Percentiles rank a stretch among this genome's conserved stretches.
phyloP scores from a whole-genome alignment of 2,797 vertebrate species.

The Alfaro cultratus region DNA sequence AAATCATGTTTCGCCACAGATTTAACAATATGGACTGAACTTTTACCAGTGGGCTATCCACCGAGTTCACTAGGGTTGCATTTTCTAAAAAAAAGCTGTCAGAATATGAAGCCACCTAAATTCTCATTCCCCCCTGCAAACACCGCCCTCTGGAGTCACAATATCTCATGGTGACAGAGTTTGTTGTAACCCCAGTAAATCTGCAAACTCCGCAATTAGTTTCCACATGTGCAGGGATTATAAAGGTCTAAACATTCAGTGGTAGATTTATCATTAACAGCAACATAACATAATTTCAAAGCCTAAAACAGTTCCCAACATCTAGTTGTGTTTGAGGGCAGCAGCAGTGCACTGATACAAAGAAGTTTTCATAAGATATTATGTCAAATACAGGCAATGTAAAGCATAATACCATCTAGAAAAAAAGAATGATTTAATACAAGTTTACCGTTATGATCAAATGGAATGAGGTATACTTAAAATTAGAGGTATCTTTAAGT shows the following conservation, averaged over 20 bases:
- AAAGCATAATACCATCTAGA: neutral
- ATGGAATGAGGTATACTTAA: constrained; percentile 10
- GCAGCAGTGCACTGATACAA: constrained; percentile 12
- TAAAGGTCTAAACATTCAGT: neutral
- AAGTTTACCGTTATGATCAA: constrained; percentile 1
- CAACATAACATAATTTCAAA: constrained; percentile 2
- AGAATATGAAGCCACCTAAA: neutral
- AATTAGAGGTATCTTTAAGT: neutral
- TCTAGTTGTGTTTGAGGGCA: neutral
- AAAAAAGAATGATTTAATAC: constrained; percentile 17
- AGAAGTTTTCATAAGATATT: constrained; percentile 19
- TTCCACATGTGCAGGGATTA: neutral
- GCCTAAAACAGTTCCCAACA: neutral
- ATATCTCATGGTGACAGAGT: neutral
- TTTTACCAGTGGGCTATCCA: neutral
- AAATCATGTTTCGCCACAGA: neutral
- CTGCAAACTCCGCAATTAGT: neutral
- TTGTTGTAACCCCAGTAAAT: neutral
- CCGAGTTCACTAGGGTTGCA: neutral
- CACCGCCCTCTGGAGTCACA: neutral
- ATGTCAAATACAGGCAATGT: neutral
- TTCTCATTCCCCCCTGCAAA: neutral
- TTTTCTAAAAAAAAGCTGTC: neutral
- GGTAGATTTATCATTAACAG: neutral
- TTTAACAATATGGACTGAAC: neutral